Evolutionary conservation across 2,113 vertebrate genomes (phyloP).

Genomic region (Anarrhichthys ocellatus): DNA sequence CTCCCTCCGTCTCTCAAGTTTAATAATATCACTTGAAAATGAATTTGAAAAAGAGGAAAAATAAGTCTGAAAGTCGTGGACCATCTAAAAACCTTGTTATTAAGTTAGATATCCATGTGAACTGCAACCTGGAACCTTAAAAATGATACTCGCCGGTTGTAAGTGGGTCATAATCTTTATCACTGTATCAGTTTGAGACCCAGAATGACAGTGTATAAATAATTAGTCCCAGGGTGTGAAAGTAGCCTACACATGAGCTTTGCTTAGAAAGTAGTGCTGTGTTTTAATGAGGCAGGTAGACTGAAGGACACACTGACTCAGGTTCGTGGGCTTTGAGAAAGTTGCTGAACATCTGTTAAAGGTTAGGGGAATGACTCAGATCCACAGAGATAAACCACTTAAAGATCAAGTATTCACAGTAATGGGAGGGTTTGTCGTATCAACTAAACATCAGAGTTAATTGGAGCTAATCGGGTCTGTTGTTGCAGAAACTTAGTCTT

Average conservation of each 20-base stretch:
- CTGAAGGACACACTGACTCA: conserved; percentile 19
- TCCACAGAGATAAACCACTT: conserved; percentile 26
- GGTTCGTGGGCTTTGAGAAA: conserved; percentile 27
- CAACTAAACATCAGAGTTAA: background rate
- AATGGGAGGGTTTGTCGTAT: background rate
- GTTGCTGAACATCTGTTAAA: conserved; percentile 58
- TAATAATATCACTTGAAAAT: background rate
- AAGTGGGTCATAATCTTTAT: background rate
- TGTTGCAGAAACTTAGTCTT: conserved; percentile 7
- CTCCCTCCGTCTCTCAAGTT: background rate
- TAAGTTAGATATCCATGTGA: background rate
- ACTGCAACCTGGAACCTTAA: background rate
- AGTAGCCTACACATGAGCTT: conserved; percentile 3
- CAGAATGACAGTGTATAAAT: conserved; percentile 2
- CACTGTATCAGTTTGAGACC: background rate
- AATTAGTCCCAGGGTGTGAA: conserved; percentile 35
- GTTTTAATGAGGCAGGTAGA: conserved; percentile 49
- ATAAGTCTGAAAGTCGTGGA: background rate
- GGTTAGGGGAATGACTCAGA: conserved; percentile 41
- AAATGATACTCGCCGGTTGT: conserved; percentile 11
- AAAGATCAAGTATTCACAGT: conserved; percentile 34
- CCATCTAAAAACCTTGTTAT: background rate
- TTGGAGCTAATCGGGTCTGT: background rate
- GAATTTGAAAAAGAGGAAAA: background rate
- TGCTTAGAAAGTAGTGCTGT: background rate